Evolutionary conservation across 2,113 vertebrate genomes (phyloP).

Genomic region (Electrona antarctica): DNA sequence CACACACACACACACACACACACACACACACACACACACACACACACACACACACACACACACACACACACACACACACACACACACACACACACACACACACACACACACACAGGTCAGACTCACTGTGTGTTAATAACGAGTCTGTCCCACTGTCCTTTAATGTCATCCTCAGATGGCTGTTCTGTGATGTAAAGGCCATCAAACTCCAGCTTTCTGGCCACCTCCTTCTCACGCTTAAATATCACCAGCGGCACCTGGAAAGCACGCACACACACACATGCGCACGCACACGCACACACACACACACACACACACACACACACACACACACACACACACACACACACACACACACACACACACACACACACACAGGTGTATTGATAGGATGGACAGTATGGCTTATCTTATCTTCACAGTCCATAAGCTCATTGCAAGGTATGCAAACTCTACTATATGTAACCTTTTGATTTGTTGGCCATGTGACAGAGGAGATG

Average conservation of each 20-base stretch:
- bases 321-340: too few species aligned
- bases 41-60: too few species aligned
- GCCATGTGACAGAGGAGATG: too few species aligned
- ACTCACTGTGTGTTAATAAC: constrained; percentile 98
- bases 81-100: neutral
- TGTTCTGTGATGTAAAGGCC: constrained; percentile 97
- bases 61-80: neutral
- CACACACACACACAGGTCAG: constrained; percentile 1
- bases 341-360: too few species aligned
- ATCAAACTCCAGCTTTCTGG: constrained; percentile 95
- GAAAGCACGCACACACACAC: constrained; percentile 10
- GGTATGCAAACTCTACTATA: too few species aligned
- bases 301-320: constrained; percentile 13
- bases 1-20: neutral
- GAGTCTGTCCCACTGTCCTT: constrained; percentile 96
- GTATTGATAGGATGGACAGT: too few species aligned
- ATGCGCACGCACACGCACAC: constrained; percentile 7
- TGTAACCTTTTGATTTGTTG: too few species aligned
- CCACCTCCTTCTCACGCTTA: constrained; percentile 96
- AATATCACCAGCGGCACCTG: constrained; percentile 97
- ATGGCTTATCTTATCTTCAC: too few species aligned
- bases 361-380: too few species aligned
- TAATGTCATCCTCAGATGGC: constrained; percentile 96
- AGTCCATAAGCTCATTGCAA: too few species aligned
- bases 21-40: neutral